Evolutionary conservation across 2,113 vertebrate species (phyloP).

Genomic region (Lucifuga dentata): DNA sequence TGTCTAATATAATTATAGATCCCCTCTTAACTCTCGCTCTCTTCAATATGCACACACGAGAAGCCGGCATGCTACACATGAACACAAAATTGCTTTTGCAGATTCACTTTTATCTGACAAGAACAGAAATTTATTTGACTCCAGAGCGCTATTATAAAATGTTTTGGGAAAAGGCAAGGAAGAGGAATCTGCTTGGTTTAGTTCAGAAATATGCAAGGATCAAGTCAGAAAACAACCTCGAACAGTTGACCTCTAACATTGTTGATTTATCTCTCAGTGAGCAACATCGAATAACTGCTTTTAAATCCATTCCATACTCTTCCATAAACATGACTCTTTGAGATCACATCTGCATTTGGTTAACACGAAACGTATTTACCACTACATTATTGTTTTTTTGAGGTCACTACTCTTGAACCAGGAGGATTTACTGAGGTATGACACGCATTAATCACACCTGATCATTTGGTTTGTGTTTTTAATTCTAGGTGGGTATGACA

Average conservation of each 20-base stretch:
- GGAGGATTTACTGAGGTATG: too few relatives aligned
- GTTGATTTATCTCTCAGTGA: neutral
- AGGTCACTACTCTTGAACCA: too few relatives aligned
- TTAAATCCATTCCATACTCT: neutral
- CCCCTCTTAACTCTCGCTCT: conserved; percentile 37
- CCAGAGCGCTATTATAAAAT: conserved; percentile 36
- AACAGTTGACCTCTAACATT: conserved; percentile 4
- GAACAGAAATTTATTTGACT: conserved; percentile 59
- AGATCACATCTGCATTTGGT: neutral
- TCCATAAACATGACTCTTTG: neutral
- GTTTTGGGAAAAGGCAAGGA: conserved; percentile 19
- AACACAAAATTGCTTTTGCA: conserved; percentile 75
- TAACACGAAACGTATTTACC: too few relatives aligned
- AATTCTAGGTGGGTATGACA: neutral
- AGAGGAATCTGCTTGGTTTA: conserved; percentile 28
- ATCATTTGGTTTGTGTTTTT: too few relatives aligned
- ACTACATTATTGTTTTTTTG: too few relatives aligned
- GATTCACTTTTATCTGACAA: conserved; percentile 72
- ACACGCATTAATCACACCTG: too few relatives aligned
- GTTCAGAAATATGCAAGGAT: conserved; percentile 22
- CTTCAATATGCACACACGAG: conserved; percentile 14
- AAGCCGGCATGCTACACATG: conserved; percentile 31
- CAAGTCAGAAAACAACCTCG: too few relatives aligned
- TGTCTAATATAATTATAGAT: conserved; percentile 67
- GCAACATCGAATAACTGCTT: neutral